Conservation (phyloP, 2,888 invertebrate species). For the Lithophane ornitopus region DNA sequence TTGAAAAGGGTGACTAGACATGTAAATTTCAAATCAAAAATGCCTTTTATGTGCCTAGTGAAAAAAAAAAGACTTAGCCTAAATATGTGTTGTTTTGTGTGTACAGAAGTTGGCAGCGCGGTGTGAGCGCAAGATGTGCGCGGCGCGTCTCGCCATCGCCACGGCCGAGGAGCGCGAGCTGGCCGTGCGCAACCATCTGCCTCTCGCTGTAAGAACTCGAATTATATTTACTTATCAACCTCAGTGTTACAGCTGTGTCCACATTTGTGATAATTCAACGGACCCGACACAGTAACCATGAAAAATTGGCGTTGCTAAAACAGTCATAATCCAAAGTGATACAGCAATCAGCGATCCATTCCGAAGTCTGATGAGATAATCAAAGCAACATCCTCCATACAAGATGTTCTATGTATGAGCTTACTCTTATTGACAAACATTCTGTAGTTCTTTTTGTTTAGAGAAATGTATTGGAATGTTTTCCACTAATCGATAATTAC, state of each 20-base stretch:
- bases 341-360: too few species aligned
- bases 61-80: background rate
- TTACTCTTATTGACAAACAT: background rate
- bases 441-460: background rate
- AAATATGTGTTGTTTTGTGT: slow-evolving; percentile 24
- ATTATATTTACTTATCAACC: background rate
- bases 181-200: slow-evolving; percentile 81
- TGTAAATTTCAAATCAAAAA: background rate
- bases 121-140: slow-evolving; percentile 88
- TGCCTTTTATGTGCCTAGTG: background rate
- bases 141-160: slow-evolving; percentile 86
- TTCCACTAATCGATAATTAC: too few species aligned
- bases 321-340: too few species aligned
- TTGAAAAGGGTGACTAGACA: background rate
- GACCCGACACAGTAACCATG: too few species aligned
- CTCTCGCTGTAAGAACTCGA: slow-evolving; percentile 79
- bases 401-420: too few species aligned
- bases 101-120: slow-evolving; percentile 87
- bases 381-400: too few species aligned
- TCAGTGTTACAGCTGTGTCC: too few species aligned
- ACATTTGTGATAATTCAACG: too few species aligned
- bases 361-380: too few species aligned
- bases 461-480: background rate
- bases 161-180: slow-evolving; percentile 87
- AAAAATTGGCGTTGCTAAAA: too few species aligned